Conservation (phyloP, 2,797 vertebrate species). For the Aphelocoma californica region DNA sequence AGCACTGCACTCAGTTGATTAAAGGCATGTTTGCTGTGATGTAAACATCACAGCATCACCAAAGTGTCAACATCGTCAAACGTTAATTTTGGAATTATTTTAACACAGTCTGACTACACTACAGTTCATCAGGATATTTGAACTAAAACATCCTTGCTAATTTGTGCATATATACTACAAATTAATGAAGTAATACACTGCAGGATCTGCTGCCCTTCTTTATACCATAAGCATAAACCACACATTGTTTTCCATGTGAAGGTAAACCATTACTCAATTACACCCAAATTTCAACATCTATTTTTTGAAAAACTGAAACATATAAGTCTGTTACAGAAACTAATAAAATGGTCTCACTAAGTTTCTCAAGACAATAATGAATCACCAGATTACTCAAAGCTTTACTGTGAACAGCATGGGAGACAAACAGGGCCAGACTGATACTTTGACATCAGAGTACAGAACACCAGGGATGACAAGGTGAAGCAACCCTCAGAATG, state of each 20-base stretch:
- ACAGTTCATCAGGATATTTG: not conserved
- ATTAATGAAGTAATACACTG: not conserved
- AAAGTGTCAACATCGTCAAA: constrained; percentile 8
- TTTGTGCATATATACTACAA: not conserved
- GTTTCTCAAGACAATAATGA: not conserved
- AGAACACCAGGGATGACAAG: not conserved
- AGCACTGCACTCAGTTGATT: not conserved
- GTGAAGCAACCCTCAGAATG: not conserved
- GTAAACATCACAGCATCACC: not conserved
- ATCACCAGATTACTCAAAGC: not conserved
- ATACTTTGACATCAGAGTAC: not conserved
- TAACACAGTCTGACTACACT: not conserved
- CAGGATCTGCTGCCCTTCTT: not conserved
- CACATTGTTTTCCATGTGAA: not conserved
- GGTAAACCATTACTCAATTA: not conserved
- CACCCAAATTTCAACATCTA: not conserved
- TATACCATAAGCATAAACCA: not conserved
- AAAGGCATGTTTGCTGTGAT: not conserved
- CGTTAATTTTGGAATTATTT: not conserved
- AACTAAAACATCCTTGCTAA: not conserved
- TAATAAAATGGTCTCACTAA: not conserved
- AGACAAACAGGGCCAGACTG: not conserved
- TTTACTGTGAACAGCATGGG: not conserved
- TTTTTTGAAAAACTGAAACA: not conserved
- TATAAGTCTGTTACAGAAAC: not conserved